Percentiles rank a stretch among this genome's conserved stretches.
phyloP scores from a whole-genome alignment of 2,888 invertebrate species.

The Bimastos eiseni region DNA sequence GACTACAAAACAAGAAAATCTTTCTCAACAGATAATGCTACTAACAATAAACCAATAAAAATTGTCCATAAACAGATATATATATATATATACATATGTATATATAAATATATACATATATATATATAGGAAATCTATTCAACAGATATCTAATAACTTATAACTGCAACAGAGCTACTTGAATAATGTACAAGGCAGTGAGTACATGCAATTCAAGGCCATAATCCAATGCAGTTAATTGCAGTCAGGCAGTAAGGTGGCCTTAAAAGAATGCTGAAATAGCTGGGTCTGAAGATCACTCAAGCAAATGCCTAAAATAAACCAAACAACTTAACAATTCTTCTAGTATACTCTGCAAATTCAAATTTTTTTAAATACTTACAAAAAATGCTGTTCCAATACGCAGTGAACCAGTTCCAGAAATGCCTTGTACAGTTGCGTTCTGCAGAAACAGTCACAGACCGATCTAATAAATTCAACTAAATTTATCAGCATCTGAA shows the following conservation, averaged over 20 bases:
- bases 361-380: slow-evolving; percentile 50
- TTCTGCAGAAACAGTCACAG: slow-evolving; percentile 65
- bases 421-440: slow-evolving; percentile 79
- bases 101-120: background rate
- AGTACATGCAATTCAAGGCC: no score
- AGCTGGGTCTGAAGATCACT: no score
- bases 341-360: slow-evolving; percentile 14
- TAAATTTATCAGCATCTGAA: background rate
- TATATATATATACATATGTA: background rate
- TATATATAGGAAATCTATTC: background rate
- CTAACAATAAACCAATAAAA: background rate
- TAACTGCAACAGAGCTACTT: background rate
- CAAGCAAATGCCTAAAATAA: no score
- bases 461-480: background rate
- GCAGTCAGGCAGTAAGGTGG: no score
- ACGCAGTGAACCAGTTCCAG: slow-evolving; percentile 94
- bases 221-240: no score
- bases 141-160: background rate
- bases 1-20: slow-evolving; percentile 47
- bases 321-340: background rate
- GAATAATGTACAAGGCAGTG: no score
- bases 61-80: background rate
- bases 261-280: no score
- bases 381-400: slow-evolving; percentile 86
- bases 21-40: background rate